Conservation (phyloP, 1,140 invertebrate species). For the Mamestra configurata region DNA sequence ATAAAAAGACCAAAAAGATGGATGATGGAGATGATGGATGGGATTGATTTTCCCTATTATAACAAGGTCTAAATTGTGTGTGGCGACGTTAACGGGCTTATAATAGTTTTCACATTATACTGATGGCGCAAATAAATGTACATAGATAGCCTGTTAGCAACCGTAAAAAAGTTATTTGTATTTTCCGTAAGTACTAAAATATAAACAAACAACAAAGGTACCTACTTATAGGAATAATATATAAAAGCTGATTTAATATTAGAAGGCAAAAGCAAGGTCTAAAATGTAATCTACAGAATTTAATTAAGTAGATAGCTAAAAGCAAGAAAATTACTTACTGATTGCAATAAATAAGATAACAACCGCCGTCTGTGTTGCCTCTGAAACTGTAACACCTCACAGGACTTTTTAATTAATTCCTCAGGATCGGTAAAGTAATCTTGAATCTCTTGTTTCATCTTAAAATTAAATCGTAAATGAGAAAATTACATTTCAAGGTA, state of each 20-base stretch:
- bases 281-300: neutral
- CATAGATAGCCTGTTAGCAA: too few species aligned
- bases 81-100: too few species aligned
- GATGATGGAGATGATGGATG: too few species aligned
- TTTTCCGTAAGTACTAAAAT: too few species aligned
- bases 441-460: constrained; percentile 87
- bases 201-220: too few species aligned
- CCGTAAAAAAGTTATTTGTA: too few species aligned
- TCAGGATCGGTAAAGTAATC: constrained; percentile 87
- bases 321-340: constrained; percentile 70
- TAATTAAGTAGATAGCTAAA: constrained; percentile 1
- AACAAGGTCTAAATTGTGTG: too few species aligned
- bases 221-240: neutral
- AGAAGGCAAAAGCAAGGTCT: neutral
- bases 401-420: constrained; percentile 84
- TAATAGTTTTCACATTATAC: too few species aligned
- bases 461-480: constrained; percentile 51
- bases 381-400: constrained; percentile 84
- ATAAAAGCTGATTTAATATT: neutral
- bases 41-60: too few species aligned
- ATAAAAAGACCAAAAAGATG: too few species aligned
- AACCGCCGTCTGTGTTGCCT: constrained; percentile 82
- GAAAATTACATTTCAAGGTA: constrained; percentile 36
- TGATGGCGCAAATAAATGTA: too few species aligned
- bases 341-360: constrained; percentile 82